Evolutionary conservation across 2,113 vertebrate genomes (phyloP).

Genomic region (Capra hircus): DNA sequence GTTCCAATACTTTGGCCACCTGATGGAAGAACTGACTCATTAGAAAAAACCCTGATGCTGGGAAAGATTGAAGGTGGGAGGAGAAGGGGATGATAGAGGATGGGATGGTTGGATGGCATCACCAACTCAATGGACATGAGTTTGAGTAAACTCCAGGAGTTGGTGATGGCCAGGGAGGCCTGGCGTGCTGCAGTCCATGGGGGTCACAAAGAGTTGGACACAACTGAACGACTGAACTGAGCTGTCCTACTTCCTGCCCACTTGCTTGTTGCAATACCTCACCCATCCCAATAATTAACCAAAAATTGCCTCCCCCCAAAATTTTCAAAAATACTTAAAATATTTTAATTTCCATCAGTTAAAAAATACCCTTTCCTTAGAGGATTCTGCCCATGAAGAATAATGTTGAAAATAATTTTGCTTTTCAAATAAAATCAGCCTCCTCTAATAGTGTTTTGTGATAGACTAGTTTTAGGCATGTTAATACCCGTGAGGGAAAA

Average conservation of each 20-base stretch:
- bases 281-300: background rate
- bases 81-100: background rate
- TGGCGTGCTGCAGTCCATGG: background rate
- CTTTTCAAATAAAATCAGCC: background rate
- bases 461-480: background rate
- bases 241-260: background rate
- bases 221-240: background rate
- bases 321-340: background rate
- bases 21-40: background rate
- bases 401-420: conserved; percentile 28
- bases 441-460: background rate
- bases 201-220: background rate
- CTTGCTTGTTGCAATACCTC: background rate
- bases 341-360: background rate
- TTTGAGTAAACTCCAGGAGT: background rate
- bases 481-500: background rate
- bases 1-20: background rate
- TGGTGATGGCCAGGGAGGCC: background rate
- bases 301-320: background rate
- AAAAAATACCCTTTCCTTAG: background rate
- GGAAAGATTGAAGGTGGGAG: background rate
- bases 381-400: background rate
- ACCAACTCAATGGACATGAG: background rate
- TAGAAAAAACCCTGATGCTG: background rate
- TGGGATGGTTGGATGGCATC: background rate